Conservation (phyloP, 2,797 vertebrate species). For the Geotrypetes seraphini region DNA sequence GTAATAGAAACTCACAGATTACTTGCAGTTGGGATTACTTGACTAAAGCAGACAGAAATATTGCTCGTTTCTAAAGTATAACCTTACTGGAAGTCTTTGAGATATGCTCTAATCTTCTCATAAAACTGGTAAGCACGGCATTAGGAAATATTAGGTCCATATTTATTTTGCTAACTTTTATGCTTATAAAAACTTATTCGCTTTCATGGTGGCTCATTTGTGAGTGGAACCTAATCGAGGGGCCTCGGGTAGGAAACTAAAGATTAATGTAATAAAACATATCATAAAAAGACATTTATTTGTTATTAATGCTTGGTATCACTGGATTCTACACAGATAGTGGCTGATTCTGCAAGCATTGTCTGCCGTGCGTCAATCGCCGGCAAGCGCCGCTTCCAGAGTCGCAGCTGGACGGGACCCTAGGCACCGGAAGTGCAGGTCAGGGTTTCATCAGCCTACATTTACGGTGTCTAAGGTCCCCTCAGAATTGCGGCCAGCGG, state of each 20-base stretch:
- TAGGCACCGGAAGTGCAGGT: too few relatives aligned
- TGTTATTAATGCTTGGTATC: too few relatives aligned
- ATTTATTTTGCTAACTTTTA: constrained; percentile 50
- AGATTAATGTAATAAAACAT: too few relatives aligned
- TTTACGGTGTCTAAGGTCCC: too few relatives aligned
- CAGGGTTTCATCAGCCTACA: too few relatives aligned
- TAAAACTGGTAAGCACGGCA: constrained; percentile 50
- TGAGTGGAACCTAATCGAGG: constrained; percentile 4
- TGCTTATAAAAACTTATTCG: constrained; percentile 30
- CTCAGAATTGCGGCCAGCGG: too few relatives aligned
- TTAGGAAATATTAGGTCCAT: constrained; percentile 50
- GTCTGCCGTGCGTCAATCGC: too few relatives aligned
- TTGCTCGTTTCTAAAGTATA: constrained; percentile 54
- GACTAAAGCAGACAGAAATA: constrained; percentile 49
- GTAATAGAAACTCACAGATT: constrained; percentile 50
- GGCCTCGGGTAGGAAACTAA: background rate
- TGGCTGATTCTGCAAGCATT: too few relatives aligned
- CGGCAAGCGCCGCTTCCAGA: too few relatives aligned
- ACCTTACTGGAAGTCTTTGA: constrained; percentile 37
- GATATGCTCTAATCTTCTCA: constrained; percentile 44
- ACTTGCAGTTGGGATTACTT: constrained; percentile 62
- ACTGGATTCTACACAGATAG: too few relatives aligned
- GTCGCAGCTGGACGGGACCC: too few relatives aligned
- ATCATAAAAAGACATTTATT: too few relatives aligned
- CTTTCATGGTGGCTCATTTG: constrained; percentile 25